Conservation (phyloP, 1,140 invertebrate genomes). For the Nautilus pompilius region DNA sequence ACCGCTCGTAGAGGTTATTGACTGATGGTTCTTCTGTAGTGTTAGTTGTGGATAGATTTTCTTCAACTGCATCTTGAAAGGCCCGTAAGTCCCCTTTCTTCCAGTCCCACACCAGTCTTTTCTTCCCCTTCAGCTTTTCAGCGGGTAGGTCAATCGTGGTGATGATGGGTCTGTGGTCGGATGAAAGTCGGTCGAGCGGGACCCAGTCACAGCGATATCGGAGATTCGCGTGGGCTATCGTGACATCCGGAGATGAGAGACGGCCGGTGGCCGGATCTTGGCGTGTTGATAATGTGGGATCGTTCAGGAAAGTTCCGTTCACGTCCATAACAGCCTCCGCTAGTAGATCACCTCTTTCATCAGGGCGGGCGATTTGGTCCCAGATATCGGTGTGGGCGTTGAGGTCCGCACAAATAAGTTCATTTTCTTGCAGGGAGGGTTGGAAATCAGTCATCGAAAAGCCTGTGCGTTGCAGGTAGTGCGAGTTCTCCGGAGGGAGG, state of each 20-base stretch:
- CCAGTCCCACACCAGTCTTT: no score
- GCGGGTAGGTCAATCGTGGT: no score
- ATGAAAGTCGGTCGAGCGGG: neutral
- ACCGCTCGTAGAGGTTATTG: no score
- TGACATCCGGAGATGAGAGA: neutral
- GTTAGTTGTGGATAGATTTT: no score
- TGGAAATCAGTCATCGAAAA: neutral
- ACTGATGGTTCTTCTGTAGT: no score
- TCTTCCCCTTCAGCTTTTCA: no score
- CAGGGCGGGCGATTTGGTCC: neutral
- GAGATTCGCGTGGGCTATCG: neutral
- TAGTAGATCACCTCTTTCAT: conserved; percentile 1
- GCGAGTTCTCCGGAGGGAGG: neutral
- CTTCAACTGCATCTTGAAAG: no score
- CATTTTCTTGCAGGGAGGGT: neutral
- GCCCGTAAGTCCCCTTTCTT: no score
- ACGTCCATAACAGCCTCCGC: neutral
- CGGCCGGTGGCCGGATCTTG: neutral
- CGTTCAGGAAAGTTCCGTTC: neutral
- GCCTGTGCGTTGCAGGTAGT: neutral
- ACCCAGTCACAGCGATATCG: neutral
- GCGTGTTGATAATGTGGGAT: neutral
- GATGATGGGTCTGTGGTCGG: neutral
- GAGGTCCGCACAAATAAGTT: neutral
- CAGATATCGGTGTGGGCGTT: neutral